These are phyloP conservation scores for Drosophila ficusphila DNA, from an alignment of 1,140 invertebrate genomes.

Conservation along the genomic window DNA sequence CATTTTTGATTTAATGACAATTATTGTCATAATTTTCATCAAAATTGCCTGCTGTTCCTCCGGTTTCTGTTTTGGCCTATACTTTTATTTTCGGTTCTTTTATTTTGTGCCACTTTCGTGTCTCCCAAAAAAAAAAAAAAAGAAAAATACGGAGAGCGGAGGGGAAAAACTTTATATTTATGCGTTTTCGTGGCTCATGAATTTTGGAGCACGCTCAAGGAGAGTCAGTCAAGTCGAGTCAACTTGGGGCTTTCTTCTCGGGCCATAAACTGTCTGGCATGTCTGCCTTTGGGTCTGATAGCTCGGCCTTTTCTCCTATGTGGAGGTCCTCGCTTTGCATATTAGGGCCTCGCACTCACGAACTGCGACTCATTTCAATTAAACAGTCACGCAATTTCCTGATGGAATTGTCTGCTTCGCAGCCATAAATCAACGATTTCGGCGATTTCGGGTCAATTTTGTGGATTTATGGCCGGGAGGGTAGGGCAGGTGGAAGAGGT, in stretches of 20 bases:
- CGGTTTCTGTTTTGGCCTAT: slow-evolving; percentile 43
- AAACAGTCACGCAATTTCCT: slow-evolving; percentile 77
- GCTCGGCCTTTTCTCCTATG: slow-evolving; percentile 22
- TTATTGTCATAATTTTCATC: slow-evolving; percentile 83
- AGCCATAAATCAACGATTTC: slow-evolving; percentile 64
- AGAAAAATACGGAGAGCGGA: not conserved
- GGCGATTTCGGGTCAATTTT: slow-evolving; percentile 49
- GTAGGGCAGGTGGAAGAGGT: slow-evolving; percentile 8
- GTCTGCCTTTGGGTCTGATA: slow-evolving; percentile 21
- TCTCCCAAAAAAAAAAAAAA: slow-evolving; percentile 23
- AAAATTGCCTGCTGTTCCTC: slow-evolving; percentile 70
- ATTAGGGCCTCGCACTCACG: slow-evolving; percentile 26
- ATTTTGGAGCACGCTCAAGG: slow-evolving; percentile 72
- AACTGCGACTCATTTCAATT: slow-evolving; percentile 62
- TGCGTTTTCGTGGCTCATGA: slow-evolving; percentile 80
- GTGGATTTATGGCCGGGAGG: slow-evolving; percentile 8
- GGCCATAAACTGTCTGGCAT: slow-evolving; percentile 51
- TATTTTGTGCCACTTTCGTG: slow-evolving; percentile 65
- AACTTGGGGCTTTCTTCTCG: slow-evolving; percentile 32
- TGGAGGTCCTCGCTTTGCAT: slow-evolving; percentile 45
- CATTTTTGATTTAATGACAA: slow-evolving; percentile 83
- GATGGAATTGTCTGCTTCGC: slow-evolving; percentile 64
- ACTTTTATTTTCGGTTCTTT: slow-evolving; percentile 49
- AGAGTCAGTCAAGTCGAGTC: slow-evolving; percentile 57
- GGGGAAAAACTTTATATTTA: slow-evolving; percentile 68